A percentile compares a stretch with the other conserved stretches of the same genome.
Conservation (phyloP, 2,797 vertebrate species). For the Oreortyx pictus region DNA sequence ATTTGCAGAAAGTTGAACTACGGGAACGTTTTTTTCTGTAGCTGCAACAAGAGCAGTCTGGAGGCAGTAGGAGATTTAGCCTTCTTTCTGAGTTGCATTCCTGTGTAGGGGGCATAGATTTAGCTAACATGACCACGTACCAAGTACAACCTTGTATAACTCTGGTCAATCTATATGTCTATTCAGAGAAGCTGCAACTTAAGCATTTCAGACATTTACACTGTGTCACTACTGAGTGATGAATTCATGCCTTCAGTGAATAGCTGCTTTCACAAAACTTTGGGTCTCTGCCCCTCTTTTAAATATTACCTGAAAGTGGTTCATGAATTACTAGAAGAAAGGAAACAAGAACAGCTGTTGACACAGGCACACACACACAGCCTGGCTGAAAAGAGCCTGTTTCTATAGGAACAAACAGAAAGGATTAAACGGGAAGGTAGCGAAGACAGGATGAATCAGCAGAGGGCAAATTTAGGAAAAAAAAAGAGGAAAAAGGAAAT, state of each 20-base stretch:
- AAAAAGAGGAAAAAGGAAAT: slow-evolving; percentile 18
- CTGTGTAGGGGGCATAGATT: slow-evolving; percentile 7
- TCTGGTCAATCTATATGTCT: neutral
- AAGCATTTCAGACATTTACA: neutral
- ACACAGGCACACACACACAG: neutral
- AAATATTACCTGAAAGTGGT: neutral
- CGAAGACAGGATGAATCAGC: slow-evolving; percentile 42
- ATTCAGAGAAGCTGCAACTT: neutral
- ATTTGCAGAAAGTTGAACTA: neutral
- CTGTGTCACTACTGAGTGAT: neutral
- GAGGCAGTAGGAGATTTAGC: neutral
- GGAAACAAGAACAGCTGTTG: slow-evolving; percentile 6
- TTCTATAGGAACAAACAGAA: slow-evolving; percentile 67
- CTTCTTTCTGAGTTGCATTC: slow-evolving; percentile 17
- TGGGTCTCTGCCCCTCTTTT: neutral
- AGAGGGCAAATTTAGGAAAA: slow-evolving; percentile 14
- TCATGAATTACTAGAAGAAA: slow-evolving; percentile 41
- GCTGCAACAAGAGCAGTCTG: neutral
- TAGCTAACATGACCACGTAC: neutral
- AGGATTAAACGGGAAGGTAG: slow-evolving; percentile 51
- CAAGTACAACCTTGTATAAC: neutral
- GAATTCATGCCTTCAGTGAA: neutral
- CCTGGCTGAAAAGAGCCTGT: slow-evolving; percentile 11
- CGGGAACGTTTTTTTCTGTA: neutral
- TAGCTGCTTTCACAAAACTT: neutral